Percentiles rank a stretch among this genome's conserved stretches.
Conservation (phyloP, 1,140 invertebrate species). For the Teleopsis dalmanni region DNA sequence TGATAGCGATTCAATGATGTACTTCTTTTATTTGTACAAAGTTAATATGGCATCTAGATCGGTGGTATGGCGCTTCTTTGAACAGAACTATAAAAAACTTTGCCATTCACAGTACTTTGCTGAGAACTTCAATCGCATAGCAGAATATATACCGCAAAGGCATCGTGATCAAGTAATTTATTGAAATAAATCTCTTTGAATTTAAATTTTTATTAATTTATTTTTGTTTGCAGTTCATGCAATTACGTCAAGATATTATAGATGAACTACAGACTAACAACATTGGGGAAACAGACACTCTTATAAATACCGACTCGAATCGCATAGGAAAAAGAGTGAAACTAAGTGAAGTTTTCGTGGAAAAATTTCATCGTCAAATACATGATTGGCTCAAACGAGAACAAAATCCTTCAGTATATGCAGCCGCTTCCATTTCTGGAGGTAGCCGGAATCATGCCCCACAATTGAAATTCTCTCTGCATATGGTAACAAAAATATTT, state of each 20-base stretch:
- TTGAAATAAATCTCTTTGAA: background rate
- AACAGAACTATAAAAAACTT: constrained; percentile 25
- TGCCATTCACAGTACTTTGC: constrained; percentile 20
- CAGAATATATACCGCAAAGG: constrained; percentile 29
- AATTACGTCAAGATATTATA: constrained; percentile 21
- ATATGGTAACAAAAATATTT: no score
- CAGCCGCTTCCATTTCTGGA: constrained; percentile 26
- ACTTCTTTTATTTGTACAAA: constrained; percentile 27
- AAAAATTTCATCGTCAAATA: constrained; percentile 30
- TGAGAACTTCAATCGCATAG: constrained; percentile 38
- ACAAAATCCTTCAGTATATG: constrained; percentile 12
- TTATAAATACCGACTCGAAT: constrained; percentile 21
- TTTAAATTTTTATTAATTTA: background rate
- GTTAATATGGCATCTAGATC: constrained; percentile 21
- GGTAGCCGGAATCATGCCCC: constrained; percentile 24
- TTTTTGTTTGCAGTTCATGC: constrained; percentile 20
- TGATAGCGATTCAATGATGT: constrained; percentile 28
- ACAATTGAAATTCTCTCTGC: no score
- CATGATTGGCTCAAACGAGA: constrained; percentile 27
- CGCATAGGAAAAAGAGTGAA: constrained; percentile 29
- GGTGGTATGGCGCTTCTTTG: constrained; percentile 27
- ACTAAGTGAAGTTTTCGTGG: constrained; percentile 22
- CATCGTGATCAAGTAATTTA: constrained; percentile 11
- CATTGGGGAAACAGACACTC: background rate
- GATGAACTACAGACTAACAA: constrained; percentile 15